These are phyloP conservation scores for Exephanes ischioxanthus DNA, from an alignment of 2,888 invertebrate species.

Conservation along the genomic window DNA sequence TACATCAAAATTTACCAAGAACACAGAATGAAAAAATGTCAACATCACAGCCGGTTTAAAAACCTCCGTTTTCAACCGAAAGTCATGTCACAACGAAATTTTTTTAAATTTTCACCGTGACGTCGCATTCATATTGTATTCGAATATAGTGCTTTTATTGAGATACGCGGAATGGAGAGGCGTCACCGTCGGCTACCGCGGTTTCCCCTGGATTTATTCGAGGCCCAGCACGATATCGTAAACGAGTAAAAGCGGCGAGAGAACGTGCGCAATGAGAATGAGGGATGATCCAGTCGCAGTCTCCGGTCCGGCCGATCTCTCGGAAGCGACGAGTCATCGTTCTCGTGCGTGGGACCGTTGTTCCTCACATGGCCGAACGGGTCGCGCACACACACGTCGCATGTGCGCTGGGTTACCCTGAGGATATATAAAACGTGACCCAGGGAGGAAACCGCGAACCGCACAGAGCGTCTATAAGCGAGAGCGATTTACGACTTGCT, in stretches of 20 bases:
- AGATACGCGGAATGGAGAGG: slow-evolving; percentile 13
- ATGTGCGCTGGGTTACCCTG: slow-evolving; percentile 47
- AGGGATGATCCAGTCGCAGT: slow-evolving; percentile 34
- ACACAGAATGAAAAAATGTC: neutral
- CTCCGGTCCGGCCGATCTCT: slow-evolving; percentile 30
- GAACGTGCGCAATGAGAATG: slow-evolving; percentile 19
- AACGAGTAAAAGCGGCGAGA: neutral
- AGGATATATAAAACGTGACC: slow-evolving; percentile 73
- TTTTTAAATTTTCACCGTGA: neutral
- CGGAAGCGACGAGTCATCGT: slow-evolving; percentile 60
- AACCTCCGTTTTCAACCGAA: neutral
- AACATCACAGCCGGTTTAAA: neutral
- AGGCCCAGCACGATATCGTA: slow-evolving; percentile 7
- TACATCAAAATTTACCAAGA: neutral
- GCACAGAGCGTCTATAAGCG: slow-evolving; percentile 76
- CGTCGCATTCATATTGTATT: neutral
- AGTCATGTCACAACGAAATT: neutral
- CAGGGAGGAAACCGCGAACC: slow-evolving; percentile 80
- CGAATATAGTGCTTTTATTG: slow-evolving; percentile 4
- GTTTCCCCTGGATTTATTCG: neutral
- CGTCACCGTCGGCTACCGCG: slow-evolving; percentile 2
- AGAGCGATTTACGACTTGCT: slow-evolving; percentile 78
- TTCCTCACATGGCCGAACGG: slow-evolving; percentile 13
- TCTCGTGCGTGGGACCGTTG: slow-evolving; percentile 61
- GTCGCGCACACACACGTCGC: slow-evolving; percentile 18